These are phyloP conservation scores for Mionectes macconnelli DNA, from an alignment of 2,113 vertebrate genomes.

Conservation along the genomic window DNA sequence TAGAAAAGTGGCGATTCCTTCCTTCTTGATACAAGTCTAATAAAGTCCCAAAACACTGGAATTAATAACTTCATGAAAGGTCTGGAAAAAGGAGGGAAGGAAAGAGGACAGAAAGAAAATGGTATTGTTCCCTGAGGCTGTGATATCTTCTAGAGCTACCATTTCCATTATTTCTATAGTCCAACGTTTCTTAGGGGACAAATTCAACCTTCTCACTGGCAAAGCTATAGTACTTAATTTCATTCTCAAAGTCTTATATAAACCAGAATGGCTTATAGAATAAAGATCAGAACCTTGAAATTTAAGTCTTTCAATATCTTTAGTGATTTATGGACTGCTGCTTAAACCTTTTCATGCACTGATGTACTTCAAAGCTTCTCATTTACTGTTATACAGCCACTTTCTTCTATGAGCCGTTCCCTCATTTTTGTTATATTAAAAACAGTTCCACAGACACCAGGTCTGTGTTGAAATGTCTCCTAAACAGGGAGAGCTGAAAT, in stretches of 20 bases:
- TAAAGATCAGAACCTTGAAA: background rate
- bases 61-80: background rate
- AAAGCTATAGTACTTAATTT: background rate
- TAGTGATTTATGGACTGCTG: background rate
- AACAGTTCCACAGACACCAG: background rate
- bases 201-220: background rate
- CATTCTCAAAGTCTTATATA: background rate
- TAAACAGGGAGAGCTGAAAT: background rate
- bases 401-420: background rate
- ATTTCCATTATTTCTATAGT: background rate
- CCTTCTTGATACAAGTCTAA: background rate
- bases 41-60: background rate
- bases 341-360: background rate
- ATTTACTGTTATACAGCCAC: background rate
- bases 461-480: background rate
- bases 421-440: background rate
- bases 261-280: background rate
- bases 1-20: background rate
- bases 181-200: background rate
- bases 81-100: background rate
- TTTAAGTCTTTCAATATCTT: background rate
- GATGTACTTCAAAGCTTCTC: background rate
- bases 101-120: background rate
- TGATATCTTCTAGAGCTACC: background rate
- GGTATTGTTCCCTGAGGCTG: background rate